Conservation (phyloP, 2,797 vertebrate species). For the Mallotus villosus region DNA sequence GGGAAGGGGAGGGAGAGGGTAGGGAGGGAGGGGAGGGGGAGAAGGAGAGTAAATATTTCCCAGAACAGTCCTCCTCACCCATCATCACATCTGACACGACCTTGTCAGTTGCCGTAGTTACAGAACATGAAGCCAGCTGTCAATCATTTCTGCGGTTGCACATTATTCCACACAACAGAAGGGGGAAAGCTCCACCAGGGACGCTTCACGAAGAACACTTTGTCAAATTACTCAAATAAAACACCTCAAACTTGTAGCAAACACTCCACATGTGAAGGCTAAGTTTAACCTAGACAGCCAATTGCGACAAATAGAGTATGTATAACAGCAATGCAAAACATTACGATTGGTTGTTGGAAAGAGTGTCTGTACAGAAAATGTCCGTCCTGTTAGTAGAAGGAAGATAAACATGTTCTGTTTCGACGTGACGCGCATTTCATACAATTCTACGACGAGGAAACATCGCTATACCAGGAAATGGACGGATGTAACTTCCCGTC, state of each 20-base stretch:
- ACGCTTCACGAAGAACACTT: not conserved
- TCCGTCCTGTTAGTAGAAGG: too few species aligned
- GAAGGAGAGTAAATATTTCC: slow-evolving; percentile 49
- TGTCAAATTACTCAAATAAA: not conserved
- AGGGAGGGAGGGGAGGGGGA: not conserved
- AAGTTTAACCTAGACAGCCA: not conserved
- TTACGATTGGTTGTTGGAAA: too few species aligned
- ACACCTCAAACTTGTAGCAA: not conserved
- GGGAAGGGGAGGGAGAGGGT: not conserved
- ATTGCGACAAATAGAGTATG: too few species aligned
- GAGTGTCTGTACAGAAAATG: too few species aligned
- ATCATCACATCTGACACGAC: slow-evolving; percentile 63
- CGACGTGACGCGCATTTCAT: too few species aligned
- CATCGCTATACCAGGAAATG: not conserved
- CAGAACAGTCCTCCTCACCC: slow-evolving; percentile 49
- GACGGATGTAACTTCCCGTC: not conserved
- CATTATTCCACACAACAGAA: slow-evolving; percentile 16
- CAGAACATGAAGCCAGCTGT: slow-evolving; percentile 61
- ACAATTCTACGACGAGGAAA: too few species aligned
- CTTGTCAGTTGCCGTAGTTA: slow-evolving; percentile 66
- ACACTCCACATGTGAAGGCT: not conserved
- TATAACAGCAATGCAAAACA: too few species aligned
- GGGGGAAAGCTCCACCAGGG: slow-evolving; percentile 15
- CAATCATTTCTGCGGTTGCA: slow-evolving; percentile 48
- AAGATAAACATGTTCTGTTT: too few species aligned